Base-by-base conservation (phyloP, 2,888 invertebrate species). In the Heliothis peltigera region DNA sequence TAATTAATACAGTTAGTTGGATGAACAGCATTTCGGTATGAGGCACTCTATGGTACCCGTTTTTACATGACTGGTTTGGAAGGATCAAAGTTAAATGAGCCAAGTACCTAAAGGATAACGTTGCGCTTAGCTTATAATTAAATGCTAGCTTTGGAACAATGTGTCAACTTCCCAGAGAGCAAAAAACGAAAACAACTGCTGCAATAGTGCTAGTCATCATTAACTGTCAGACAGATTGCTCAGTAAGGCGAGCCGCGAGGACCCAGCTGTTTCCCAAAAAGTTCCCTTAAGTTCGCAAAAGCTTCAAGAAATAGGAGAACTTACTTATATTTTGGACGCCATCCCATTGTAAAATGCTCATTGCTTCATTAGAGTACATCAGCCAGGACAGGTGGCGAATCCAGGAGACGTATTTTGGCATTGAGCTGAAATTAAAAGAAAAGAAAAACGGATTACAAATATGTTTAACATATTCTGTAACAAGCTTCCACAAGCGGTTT, bases 301-400 rank as follows among this genome's bases (percentile, higher is more conserved):
- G 8, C 32, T 28, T 2, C 8, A 32, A 10, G 28, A 21, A 42
- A 1, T 21, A 21, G 18, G 21, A 32, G 5, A 66, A 93, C 96
- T 96, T 92, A 97, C 97, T 96, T 75, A 97, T 97, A 86, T 97
- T 97, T 60, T 95, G 94, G 1, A 98, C 95, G 12, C 96, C 97
- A 56, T 96, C 95, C 98, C 98, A 98, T 84, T 98, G 98, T 15
- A 97, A 91, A 74, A 98, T 97, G 54, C 97, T 97, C 92, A 98
- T 96, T 0, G 97, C 97, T 93, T 98, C 98, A 79, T 97, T 98
- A 12, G 98, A 97, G 89, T 98, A 98, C 96, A 98, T 96, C 83
- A 98, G 93, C 98, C 98, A 98, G 0, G 98, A 98, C 5, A 98
- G 84, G 83, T 97, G 97, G 76, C 97, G 96, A 1, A 97, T 96